These are phyloP conservation scores for Clarias laeviceps DNA, from an alignment of 2,797 vertebrate species.

Conservation along the genomic window DNA sequence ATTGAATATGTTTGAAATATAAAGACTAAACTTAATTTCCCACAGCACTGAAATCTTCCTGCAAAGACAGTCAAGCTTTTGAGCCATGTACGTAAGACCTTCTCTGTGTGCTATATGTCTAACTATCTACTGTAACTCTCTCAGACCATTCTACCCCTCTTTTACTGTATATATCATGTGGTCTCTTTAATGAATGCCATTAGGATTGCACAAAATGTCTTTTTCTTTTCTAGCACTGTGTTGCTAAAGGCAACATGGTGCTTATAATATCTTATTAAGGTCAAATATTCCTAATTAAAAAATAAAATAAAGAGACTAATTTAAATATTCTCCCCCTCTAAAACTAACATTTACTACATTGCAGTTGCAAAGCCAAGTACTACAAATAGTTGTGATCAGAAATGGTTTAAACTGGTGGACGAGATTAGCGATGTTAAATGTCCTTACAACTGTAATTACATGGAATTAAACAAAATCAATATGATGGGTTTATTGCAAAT, in stretches of 20 bases:
- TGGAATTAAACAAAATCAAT: neutral
- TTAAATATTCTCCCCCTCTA: neutral
- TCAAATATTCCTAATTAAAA: neutral
- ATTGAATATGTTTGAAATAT: neutral
- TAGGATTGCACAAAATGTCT: neutral
- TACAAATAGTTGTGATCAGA: neutral
- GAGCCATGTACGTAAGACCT: neutral
- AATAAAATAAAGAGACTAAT: neutral
- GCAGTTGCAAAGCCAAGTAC: neutral
- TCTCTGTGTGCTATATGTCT: neutral
- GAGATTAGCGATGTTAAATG: neutral
- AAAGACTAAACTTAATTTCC: neutral
- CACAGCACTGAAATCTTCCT: neutral
- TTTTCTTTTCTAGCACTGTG: neutral
- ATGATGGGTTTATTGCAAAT: neutral
- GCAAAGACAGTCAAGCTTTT: neutral
- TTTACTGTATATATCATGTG: neutral
- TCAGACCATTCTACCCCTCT: neutral
- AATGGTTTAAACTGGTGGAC: neutral
- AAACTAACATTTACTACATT: neutral
- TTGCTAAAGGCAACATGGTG: neutral
- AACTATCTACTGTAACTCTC: neutral
- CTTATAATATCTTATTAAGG: neutral
- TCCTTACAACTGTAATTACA: neutral
- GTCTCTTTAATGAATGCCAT: slow-evolving; percentile 15